Percentiles rank a stretch among this genome's conserved stretches.
Evolutionary conservation across 2,113 vertebrate species (phyloP).

Genomic region (Hemichromis elongatus): DNA sequence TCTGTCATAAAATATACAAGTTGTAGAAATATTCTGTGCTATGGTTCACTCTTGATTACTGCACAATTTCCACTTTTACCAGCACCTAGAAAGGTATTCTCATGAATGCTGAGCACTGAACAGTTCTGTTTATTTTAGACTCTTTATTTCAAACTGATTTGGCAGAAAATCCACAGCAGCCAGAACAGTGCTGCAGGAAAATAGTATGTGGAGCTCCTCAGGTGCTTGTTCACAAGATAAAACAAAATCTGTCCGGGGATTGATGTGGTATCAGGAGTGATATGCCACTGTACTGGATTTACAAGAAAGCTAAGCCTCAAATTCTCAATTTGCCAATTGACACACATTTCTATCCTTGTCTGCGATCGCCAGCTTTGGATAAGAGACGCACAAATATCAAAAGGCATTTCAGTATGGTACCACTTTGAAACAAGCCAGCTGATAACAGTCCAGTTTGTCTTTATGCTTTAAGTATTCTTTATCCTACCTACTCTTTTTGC

Average conservation of each 20-base stretch:
- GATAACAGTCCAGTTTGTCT: not conserved
- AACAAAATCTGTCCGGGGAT: not conserved
- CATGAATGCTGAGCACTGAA: not conserved
- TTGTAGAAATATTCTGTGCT: not conserved
- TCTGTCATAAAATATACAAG: not conserved
- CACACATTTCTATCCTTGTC: not conserved
- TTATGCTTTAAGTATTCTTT: not conserved
- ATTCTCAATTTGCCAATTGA: not conserved
- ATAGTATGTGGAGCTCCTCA: not conserved
- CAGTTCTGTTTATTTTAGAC: not conserved
- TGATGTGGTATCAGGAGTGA: not conserved
- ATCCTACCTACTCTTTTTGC: not conserved
- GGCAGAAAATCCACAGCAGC: not conserved
- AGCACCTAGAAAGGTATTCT: not conserved
- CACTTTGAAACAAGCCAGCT: not conserved
- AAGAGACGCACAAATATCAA: not conserved
- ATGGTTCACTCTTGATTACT: not conserved
- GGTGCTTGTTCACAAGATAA: not conserved
- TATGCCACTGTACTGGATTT: not conserved
- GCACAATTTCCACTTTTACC: not conserved
- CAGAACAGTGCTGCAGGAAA: not conserved
- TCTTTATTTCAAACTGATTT: not conserved
- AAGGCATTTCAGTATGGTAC: not conserved
- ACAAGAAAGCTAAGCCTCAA: not conserved
- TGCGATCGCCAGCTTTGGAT: not conserved